Conservation (phyloP, 2,888 invertebrate genomes). For the Itoplectis maculator region DNA sequence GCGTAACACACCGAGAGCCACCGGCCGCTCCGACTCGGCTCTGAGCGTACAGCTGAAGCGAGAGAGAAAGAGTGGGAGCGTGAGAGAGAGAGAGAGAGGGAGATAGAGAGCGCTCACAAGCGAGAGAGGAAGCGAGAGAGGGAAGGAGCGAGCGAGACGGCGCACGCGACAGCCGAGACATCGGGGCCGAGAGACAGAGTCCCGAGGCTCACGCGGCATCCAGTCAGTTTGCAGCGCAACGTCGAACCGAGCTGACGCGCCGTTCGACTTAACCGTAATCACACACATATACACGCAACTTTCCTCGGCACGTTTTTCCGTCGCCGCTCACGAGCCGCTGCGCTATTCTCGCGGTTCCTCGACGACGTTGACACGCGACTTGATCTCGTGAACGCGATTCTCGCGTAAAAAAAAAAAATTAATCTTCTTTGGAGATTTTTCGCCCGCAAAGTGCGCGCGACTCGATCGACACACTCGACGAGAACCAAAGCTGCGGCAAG, state of each 20-base stretch:
- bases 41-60: constrained; percentile 61
- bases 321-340: no score
- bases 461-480: no score
- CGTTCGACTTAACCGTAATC: constrained; percentile 31
- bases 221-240: constrained; percentile 80
- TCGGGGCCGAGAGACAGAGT: constrained; percentile 78
- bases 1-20: constrained; percentile 30
- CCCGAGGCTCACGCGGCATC: constrained; percentile 77
- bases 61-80: constrained; percentile 8
- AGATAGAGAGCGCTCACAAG: neutral
- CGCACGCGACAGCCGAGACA: constrained; percentile 72
- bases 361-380: no score
- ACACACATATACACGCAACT: neutral
- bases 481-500: no score
- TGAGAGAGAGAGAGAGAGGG: neutral
- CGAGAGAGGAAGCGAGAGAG: neutral
- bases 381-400: no score
- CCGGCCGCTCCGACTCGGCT: constrained; percentile 56
- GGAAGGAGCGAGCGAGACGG: neutral
- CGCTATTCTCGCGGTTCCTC: no score
- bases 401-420: no score
- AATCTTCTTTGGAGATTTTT: no score
- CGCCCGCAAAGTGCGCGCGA: no score
- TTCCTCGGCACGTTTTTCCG: constrained; percentile 30
- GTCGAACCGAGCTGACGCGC: constrained; percentile 77